Conservation (phyloP, 2,113 vertebrate genomes). For the Turdus rufiventris region DNA sequence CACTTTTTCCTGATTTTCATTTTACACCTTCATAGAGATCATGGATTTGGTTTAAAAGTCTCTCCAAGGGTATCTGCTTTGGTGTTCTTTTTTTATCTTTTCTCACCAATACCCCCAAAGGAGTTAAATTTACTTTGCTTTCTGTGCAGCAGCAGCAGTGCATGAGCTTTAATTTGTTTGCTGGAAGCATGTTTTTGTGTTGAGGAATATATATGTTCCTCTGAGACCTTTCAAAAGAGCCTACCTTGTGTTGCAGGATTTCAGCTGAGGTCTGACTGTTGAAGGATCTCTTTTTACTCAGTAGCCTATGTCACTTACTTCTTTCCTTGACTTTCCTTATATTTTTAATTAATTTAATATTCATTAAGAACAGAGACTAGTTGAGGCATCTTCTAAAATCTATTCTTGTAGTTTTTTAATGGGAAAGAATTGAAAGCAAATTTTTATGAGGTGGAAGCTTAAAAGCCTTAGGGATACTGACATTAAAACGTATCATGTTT, state of each 20-base stretch:
- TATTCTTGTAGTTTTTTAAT: background rate
- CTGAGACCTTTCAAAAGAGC: background rate
- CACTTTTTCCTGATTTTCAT: background rate
- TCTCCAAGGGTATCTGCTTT: background rate
- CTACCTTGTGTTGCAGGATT: background rate
- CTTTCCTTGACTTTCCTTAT: background rate
- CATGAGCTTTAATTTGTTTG: background rate
- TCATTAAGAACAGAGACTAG: background rate
- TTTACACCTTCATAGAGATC: background rate
- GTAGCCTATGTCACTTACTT: background rate
- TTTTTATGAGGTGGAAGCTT: background rate
- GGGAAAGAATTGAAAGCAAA: background rate
- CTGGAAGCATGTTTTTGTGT: background rate
- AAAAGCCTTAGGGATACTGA: background rate
- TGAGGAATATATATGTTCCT: background rate
- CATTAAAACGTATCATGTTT: background rate
- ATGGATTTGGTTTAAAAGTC: background rate
- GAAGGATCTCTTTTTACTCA: background rate
- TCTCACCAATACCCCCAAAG: background rate
- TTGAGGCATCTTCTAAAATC: constrained; percentile 6
- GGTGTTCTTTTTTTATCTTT: background rate
- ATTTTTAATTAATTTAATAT: constrained; percentile 38
- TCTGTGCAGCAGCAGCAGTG: background rate
- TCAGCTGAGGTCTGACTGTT: background rate
- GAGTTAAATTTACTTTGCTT: background rate